A percentile compares a stretch with the other conserved stretches of the same genome.
Evolutionary conservation across 2,113 vertebrate species (phyloP).

Genomic region (Petaurus breviceps): DNA sequence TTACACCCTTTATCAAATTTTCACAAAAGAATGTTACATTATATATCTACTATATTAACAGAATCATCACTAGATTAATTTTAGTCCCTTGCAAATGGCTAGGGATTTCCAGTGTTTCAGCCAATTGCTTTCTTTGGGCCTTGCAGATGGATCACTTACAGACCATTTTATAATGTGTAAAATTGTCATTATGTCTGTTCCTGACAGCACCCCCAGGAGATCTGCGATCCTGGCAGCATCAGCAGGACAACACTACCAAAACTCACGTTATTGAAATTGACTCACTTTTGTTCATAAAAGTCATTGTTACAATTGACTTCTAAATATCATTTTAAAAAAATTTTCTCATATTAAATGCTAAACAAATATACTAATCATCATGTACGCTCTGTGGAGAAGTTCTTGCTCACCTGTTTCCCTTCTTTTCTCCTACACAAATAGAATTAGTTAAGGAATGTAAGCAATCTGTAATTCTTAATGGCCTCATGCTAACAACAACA

Average conservation of each 20-base stretch:
- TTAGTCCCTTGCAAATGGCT: neutral
- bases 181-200: neutral
- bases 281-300: conserved; percentile 29
- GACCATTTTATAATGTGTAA: neutral
- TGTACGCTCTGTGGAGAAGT: rapidly evolving
- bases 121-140: neutral
- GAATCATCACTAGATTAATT: neutral
- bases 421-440: neutral
- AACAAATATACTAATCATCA: neutral
- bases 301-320: conserved; percentile 38
- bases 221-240: neutral
- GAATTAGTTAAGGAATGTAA: neutral
- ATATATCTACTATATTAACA: rapidly evolving
- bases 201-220: conserved; percentile 40
- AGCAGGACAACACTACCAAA: neutral
- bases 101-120: neutral
- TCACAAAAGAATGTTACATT: neutral
- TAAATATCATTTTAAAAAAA: neutral
- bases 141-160: conserved; percentile 13
- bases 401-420: neutral
- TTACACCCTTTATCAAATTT: neutral
- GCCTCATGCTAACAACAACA: neutral
- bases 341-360: neutral
- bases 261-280: neutral
- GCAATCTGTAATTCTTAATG: neutral